phyloP scores from a whole-genome alignment of 2,797 vertebrate species.

The Urophycis tenuis region DNA sequence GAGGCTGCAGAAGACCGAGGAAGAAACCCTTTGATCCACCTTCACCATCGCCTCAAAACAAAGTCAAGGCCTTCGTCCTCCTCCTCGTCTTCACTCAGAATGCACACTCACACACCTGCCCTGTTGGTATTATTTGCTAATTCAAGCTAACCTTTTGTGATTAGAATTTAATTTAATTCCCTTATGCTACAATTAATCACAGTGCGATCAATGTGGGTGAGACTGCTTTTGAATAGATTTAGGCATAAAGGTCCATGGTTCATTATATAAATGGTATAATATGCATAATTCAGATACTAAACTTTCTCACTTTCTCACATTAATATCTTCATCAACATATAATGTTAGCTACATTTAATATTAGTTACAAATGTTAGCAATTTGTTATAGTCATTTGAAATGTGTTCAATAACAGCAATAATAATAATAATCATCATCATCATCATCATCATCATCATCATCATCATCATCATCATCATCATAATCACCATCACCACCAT shows the following conservation, averaged over 20 bases:
- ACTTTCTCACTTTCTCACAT: background rate
- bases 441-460: background rate
- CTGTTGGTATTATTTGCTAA: background rate
- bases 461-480: background rate
- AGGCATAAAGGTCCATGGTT: background rate
- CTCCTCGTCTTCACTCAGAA: background rate
- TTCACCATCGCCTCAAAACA: background rate
- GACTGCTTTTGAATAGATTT: background rate
- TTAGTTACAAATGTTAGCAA: background rate
- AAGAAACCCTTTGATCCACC: background rate
- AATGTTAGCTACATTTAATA: no score
- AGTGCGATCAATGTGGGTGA: background rate
- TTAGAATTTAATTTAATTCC: constrained; percentile 2
- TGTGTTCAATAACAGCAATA: background rate
- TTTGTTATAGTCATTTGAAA: background rate
- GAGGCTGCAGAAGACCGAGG: background rate
- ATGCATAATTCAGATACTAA: background rate
- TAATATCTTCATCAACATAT: background rate
- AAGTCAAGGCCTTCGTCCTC: background rate
- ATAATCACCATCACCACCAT: background rate
- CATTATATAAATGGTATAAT: background rate
- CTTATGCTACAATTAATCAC: background rate
- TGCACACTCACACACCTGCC: background rate
- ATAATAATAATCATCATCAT: no score
- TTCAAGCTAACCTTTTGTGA: background rate